phyloP scores from a whole-genome alignment of 2,113 vertebrate genomes.

The Pogona vitticeps region DNA sequence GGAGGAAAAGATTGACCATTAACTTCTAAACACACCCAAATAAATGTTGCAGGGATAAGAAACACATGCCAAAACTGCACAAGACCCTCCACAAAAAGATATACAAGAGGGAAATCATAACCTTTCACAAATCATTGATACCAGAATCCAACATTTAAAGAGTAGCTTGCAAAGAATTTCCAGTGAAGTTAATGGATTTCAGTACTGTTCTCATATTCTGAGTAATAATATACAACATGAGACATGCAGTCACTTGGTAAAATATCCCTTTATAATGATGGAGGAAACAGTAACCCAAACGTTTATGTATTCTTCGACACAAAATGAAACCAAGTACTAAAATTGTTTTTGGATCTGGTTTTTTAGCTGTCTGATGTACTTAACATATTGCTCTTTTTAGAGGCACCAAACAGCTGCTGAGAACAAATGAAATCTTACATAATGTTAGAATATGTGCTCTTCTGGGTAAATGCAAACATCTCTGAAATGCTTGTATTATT shows the following conservation, averaged over 20 bases:
- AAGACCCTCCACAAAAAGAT: neutral
- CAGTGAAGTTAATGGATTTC: neutral
- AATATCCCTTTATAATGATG: conserved; percentile 16
- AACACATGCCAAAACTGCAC: neutral
- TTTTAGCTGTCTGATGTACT: neutral
- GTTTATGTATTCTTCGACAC: neutral
- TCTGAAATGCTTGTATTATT: neutral
- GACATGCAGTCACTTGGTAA: neutral
- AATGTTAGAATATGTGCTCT: neutral
- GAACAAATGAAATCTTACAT: conserved; percentile 19
- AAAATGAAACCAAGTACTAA: conserved; percentile 13
- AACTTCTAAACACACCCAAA: neutral
- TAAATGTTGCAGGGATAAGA: neutral
- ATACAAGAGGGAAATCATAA: neutral
- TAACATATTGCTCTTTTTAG: neutral
- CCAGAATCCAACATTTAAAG: conserved; percentile 16
- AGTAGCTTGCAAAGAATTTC: neutral
- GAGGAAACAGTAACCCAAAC: conserved; percentile 35
- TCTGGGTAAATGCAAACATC: neutral
- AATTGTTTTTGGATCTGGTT: neutral
- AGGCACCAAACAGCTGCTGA: neutral
- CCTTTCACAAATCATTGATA: accelerated
- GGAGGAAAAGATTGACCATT: neutral
- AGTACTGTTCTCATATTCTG: neutral
- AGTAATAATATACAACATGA: neutral